These are phyloP conservation scores for Puffinus mauretanicus DNA, from an alignment of 2,113 vertebrate genomes.

Conservation along the genomic window DNA sequence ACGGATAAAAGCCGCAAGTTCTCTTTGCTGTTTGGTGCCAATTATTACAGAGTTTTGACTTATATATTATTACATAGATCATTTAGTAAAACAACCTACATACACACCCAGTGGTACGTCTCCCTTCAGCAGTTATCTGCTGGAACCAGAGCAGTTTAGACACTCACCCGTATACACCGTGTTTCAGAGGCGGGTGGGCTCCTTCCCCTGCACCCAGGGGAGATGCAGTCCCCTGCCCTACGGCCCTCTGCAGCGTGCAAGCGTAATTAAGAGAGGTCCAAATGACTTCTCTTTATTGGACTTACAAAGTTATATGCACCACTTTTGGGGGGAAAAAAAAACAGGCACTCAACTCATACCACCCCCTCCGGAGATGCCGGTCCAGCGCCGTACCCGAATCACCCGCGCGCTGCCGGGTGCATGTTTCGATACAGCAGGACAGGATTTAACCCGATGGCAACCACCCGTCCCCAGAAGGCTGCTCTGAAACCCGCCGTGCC, in stretches of 20 bases:
- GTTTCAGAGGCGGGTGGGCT: neutral
- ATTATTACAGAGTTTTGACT: constrained; percentile 51
- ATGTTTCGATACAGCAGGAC: rapidly evolving
- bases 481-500: rapidly evolving
- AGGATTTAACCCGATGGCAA: neutral
- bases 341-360: neutral
- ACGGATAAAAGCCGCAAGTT: constrained; percentile 50
- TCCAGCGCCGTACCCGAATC: rapidly evolving
- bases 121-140: neutral
- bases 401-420: rapidly evolving
- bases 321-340: rapidly evolving
- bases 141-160: neutral
- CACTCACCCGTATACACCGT: neutral
- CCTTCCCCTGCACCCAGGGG: neutral
- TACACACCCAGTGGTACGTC: neutral
- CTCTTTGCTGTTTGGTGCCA: constrained; percentile 50
- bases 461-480: neutral
- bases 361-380: neutral
- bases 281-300: rapidly evolving
- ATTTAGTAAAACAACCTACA: constrained; percentile 60
- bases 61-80: constrained; percentile 57
- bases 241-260: neutral
- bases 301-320: neutral
- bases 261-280: neutral
- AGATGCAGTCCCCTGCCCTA: neutral